Conservation (phyloP, 1,140 invertebrate species). For the Andrena cerasifolii region DNA sequence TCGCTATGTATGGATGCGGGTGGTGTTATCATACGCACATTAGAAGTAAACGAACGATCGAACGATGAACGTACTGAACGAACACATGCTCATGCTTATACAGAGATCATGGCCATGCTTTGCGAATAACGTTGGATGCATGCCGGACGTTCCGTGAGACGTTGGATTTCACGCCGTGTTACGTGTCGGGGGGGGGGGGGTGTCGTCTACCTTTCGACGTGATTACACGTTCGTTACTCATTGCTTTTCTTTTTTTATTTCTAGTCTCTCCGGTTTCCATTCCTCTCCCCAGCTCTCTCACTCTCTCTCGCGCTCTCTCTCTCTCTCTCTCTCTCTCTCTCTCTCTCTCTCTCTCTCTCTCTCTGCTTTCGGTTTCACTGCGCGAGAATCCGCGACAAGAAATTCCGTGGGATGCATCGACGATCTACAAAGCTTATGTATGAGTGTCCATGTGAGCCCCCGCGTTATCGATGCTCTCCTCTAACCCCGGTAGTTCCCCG, state of each 20-base stretch:
- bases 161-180: constrained; percentile 40
- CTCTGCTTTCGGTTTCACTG: constrained; percentile 1
- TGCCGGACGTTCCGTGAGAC: constrained; percentile 64
- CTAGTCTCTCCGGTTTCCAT: background rate
- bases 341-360: constrained; percentile 6
- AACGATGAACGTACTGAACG: constrained; percentile 53
- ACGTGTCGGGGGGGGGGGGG: constrained; percentile 18
- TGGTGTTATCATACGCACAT: constrained; percentile 54
- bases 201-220: constrained; percentile 1
- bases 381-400: background rate
- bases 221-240: too few relatives aligned
- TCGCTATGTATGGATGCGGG: constrained; percentile 73
- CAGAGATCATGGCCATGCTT: constrained; percentile 74
- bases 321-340: constrained; percentile 4
- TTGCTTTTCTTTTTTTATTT: background rate
- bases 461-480: constrained; percentile 27
- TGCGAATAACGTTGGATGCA: constrained; percentile 65
- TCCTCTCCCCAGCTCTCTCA: background rate
- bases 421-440: constrained; percentile 42
- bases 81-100: constrained; percentile 81
- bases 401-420: constrained; percentile 28
- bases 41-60: constrained; percentile 44
- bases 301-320: too few relatives aligned
- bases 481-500: background rate
- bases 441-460: background rate